A percentile compares a stretch with the other conserved stretches of the same genome.
Conservation (phyloP, 2,888 invertebrate genomes). For the Quadriops clusia region DNA sequence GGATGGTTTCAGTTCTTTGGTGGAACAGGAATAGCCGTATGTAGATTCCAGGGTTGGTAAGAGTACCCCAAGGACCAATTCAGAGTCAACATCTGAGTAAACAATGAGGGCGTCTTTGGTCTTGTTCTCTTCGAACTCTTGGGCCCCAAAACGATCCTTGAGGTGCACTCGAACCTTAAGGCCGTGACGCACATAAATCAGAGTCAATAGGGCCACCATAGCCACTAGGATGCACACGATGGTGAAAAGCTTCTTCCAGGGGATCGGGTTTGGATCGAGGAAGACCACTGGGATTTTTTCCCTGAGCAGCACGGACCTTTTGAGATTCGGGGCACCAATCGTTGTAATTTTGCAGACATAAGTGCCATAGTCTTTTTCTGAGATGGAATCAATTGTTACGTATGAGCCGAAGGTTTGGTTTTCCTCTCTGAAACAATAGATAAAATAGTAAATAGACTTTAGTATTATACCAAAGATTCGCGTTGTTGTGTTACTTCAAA, state of each 20-base stretch:
- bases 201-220: constrained; percentile 38
- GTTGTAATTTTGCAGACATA: constrained; percentile 61
- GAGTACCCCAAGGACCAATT: constrained; percentile 48
- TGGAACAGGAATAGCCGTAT: constrained; percentile 51
- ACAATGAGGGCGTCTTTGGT: constrained; percentile 54
- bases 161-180: constrained; percentile 36
- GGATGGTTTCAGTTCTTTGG: no score
- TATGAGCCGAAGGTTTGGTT: constrained; percentile 61
- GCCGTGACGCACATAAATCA: constrained; percentile 44
- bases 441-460: constrained; percentile 9
- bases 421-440: constrained; percentile 45
- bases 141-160: constrained; percentile 39
- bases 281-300: constrained; percentile 37
- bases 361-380: constrained; percentile 54
- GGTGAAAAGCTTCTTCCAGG: constrained; percentile 46
- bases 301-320: constrained; percentile 42
- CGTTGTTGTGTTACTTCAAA: no score
- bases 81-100: constrained; percentile 51
- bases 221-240: constrained; percentile 41
- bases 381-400: constrained; percentile 47
- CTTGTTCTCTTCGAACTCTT: constrained; percentile 41
- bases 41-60: constrained; percentile 49
- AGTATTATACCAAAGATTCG: no score
- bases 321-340: no score
- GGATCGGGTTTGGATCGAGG: constrained; percentile 35